phyloP scores from a whole-genome alignment of 2,888 invertebrate genomes.

The Podabrus alpinus region DNA sequence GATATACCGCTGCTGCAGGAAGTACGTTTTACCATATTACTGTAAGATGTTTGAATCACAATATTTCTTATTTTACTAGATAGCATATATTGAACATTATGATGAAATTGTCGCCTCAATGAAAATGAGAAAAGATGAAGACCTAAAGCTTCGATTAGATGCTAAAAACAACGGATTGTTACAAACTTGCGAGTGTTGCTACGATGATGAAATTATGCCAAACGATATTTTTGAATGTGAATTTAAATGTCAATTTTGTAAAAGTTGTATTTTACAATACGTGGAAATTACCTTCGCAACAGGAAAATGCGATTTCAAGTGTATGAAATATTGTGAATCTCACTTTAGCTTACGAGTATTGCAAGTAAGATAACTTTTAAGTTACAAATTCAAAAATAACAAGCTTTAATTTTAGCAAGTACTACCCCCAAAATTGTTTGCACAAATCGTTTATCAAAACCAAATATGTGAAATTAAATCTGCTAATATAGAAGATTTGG shows the following conservation, averaged over 20 bases:
- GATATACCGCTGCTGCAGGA: slow-evolving; percentile 51
- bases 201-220: slow-evolving; percentile 58
- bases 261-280: slow-evolving; percentile 51
- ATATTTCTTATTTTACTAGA: slow-evolving; percentile 45
- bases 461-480: slow-evolving; percentile 59
- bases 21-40: slow-evolving; percentile 33
- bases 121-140: slow-evolving; percentile 33
- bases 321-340: slow-evolving; percentile 52
- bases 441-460: slow-evolving; percentile 56
- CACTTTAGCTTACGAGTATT: slow-evolving; percentile 48
- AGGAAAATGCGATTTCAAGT: slow-evolving; percentile 53
- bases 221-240: slow-evolving; percentile 52
- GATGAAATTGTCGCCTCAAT: slow-evolving; percentile 43
- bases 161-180: slow-evolving; percentile 53
- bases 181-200: slow-evolving; percentile 61
- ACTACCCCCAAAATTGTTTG: slow-evolving; percentile 55
- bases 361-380: slow-evolving; percentile 40
- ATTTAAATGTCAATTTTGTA: slow-evolving; percentile 57
- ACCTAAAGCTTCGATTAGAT: slow-evolving; percentile 32
- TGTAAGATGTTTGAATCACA: slow-evolving; percentile 1
- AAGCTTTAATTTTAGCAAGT: slow-evolving; percentile 46
- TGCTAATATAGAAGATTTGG: slow-evolving; percentile 61
- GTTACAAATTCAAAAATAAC: neutral
- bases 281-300: slow-evolving; percentile 53
- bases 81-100: slow-evolving; percentile 40